A percentile compares a stretch with the other conserved stretches of the same genome.
These are phyloP conservation scores for Sylvilagus bachmani DNA, from an alignment of 2,113 vertebrate genomes.

Conservation along the genomic window DNA sequence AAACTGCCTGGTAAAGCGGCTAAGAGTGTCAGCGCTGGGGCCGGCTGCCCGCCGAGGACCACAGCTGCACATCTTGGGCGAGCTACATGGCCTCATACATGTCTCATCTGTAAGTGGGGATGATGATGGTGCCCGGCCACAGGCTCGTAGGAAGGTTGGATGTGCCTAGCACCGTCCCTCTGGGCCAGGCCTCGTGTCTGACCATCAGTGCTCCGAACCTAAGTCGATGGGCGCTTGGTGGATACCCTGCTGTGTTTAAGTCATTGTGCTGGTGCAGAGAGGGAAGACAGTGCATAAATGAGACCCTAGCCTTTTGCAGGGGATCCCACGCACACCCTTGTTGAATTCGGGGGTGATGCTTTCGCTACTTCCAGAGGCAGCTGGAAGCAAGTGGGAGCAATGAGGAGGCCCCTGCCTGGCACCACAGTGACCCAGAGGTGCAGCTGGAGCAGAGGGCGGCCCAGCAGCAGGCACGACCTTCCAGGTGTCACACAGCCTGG, in stretches of 20 bases:
- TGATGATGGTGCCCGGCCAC: too few relatives aligned
- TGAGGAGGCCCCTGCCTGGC: not conserved
- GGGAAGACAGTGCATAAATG: not conserved
- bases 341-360: not conserved
- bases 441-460: not conserved
- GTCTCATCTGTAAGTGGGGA: not conserved
- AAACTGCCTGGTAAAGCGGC: not conserved
- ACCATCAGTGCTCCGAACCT: not conserved
- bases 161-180: not conserved
- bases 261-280: not conserved
- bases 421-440: not conserved
- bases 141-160: not conserved
- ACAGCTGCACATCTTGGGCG: accelerated
- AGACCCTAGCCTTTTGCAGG: not conserved
- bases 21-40: accelerated
- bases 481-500: not conserved
- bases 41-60: not conserved
- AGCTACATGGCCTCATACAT: not conserved
- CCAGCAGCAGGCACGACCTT: not conserved
- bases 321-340: not conserved
- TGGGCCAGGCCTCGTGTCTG: not conserved
- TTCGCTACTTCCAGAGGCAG: not conserved
- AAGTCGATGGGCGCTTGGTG: not conserved
- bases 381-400: too few relatives aligned
- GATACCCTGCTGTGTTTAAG: not conserved